Base-by-base conservation (phyloP, 2,113 vertebrate species). In the Eira barbara region DNA sequence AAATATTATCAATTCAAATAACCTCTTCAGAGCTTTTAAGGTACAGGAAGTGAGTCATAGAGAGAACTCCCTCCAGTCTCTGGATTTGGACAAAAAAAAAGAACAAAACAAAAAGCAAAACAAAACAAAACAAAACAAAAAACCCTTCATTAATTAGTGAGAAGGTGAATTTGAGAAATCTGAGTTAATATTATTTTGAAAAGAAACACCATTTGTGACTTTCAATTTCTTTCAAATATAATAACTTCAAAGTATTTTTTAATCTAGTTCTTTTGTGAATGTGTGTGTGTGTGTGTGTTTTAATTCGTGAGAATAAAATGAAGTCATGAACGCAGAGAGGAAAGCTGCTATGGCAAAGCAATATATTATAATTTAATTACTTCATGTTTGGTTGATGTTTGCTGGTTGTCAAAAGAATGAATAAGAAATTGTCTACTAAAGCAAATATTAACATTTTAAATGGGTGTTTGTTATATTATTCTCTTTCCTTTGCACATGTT, bases 1-100 rank as follows among this genome's bases (percentile, higher is more conserved):
- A 96, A 97, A 96, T 94, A 97, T 83, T 90, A 88, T 92, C 95
- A 96, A 97, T 96, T 96, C 74, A 95, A 95, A 95, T 96, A 83
- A 90, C 36, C 29, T 92, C 92, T 95, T 80, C 25, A 39, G 89
- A 96, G 80, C 61, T 76, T 90, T 85, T 76, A 93, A 87, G 81
- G 94, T 73, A 82, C 94, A 96, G 87, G 95, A 98, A 92, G 45
- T 92, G 95, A 97, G 78, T 95, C 96, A 96, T 71, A 57, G 73
- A 89, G 93, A 85, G 78, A 82, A 89, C 36, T 34, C 89, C 74
- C 42, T 84, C 12, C 6, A 47, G 49, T 29, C 82, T 57, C 90
- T 95, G 74, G 45, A 74, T 95, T 89, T 85, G 47, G 76, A 45
- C 15, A 79, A 89, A 61, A 67, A 18, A 61, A n/a, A 15, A 17